Base-by-base conservation (phyloP, 2,888 invertebrate species). In the Agrilus cyanescens region DNA sequence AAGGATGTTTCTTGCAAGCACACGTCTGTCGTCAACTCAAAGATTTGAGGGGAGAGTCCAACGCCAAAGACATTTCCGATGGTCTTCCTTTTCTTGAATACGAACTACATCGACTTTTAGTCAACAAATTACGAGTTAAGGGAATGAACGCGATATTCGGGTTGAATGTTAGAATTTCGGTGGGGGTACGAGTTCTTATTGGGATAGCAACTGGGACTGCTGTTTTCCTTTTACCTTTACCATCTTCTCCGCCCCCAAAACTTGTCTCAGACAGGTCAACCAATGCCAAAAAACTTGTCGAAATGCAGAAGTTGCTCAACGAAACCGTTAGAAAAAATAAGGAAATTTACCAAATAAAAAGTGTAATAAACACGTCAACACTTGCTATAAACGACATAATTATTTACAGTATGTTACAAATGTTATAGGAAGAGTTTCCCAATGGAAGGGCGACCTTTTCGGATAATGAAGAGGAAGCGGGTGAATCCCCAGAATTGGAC, bases 141-240 rank as follows among this genome's bases (percentile, higher is more conserved):
- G 94, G 93, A 6, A 94, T 95, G 79, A 97, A 96, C 70, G 86
- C 91, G 4, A 71, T 95, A 41, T 95, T 95, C 68, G 87, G 88
- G 0, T 71, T 96, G 6, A 82, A 81, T 59, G 73, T 78, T 47
- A 67, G 71, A 46, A 69, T 73, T 16, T 69, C 88, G 0, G 77
- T 95, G 39, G 94, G 95, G 3, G 94, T 94, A 60, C 79, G 83
- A 38, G 77, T 89, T 63, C 78, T 96, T 42, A 81, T 93, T 52
- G 87, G 88, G 5, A 76, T 93, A 47, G 95, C 91, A 0, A 85
- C 86, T 4, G 91, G 89, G 1, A 90, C 91, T 0, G 95, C 88
- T 0, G 75, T 86, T 7, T 84, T 80, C 54, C 65, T 94, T 1
- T 71, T 78, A 0, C 82, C 90, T 0, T 62, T 95, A 32, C 91